These are phyloP conservation scores for Eolophus roseicapilla DNA, from an alignment of 2,113 vertebrate genomes.

Conservation along the genomic window DNA sequence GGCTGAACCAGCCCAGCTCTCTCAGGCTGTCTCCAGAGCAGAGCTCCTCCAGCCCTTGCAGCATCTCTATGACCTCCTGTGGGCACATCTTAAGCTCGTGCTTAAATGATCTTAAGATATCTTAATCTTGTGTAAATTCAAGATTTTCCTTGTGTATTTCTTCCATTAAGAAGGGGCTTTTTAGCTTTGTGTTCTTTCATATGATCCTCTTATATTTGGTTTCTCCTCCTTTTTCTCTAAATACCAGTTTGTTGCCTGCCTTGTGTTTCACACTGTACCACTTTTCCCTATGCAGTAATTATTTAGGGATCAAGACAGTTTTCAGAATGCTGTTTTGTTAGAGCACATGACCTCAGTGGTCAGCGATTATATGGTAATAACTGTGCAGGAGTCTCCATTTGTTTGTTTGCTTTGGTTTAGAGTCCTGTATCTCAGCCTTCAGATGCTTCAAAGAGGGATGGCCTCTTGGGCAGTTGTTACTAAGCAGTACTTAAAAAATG, in stretches of 20 bases:
- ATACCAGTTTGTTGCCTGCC: background rate
- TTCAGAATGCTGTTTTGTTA: background rate
- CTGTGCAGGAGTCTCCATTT: background rate
- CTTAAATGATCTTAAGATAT: background rate
- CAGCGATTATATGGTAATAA: background rate
- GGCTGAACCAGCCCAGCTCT: background rate
- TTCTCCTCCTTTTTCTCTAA: background rate
- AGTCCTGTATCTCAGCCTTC: background rate
- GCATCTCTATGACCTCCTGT: background rate
- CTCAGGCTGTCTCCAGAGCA: background rate
- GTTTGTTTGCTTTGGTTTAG: background rate
- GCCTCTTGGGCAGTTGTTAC: background rate
- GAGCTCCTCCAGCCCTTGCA: background rate
- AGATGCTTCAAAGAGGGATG: background rate
- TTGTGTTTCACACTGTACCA: background rate
- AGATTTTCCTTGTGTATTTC: background rate
- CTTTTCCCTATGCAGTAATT: background rate
- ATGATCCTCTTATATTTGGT: background rate
- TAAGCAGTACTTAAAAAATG: background rate
- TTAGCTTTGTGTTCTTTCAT: background rate
- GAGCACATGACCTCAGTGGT: background rate
- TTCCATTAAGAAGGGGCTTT: background rate
- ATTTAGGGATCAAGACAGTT: background rate
- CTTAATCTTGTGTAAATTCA: background rate
- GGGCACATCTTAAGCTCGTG: background rate